Conservation (phyloP, 2,113 vertebrate genomes). For the Phalacrocorax aristotelis region DNA sequence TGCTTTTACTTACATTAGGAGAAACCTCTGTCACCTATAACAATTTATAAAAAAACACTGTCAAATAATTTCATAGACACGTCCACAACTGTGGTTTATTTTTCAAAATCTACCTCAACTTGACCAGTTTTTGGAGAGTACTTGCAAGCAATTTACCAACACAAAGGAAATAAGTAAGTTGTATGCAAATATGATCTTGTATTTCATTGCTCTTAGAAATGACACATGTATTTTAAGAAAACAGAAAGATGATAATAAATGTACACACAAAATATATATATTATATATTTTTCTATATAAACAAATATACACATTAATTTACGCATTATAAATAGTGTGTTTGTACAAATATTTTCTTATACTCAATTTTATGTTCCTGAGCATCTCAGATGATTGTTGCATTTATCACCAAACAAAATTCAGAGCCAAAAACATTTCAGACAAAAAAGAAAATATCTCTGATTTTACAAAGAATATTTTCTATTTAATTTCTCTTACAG, state of each 20-base stretch:
- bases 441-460: neutral
- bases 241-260: neutral
- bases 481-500: neutral
- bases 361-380: neutral
- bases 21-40: conserved; percentile 78
- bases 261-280: no score
- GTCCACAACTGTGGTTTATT: neutral
- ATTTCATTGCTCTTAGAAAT: neutral
- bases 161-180: neutral
- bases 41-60: neutral
- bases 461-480: neutral
- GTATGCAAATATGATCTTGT: neutral
- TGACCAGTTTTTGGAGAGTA: neutral
- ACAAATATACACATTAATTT: neutral
- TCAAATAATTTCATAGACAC: neutral
- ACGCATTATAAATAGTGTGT: neutral
- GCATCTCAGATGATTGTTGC: neutral
- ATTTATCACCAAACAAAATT: neutral
- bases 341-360: neutral
- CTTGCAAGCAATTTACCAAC: neutral
- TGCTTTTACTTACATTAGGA: conserved; percentile 70
- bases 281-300: no score
- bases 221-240: neutral
- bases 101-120: neutral
- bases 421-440: neutral